Evolutionary conservation across 1,140 invertebrate species (phyloP), one percentile per base, ranked within the genome.

Genomic region (Trichonephila clavipes): DNA sequence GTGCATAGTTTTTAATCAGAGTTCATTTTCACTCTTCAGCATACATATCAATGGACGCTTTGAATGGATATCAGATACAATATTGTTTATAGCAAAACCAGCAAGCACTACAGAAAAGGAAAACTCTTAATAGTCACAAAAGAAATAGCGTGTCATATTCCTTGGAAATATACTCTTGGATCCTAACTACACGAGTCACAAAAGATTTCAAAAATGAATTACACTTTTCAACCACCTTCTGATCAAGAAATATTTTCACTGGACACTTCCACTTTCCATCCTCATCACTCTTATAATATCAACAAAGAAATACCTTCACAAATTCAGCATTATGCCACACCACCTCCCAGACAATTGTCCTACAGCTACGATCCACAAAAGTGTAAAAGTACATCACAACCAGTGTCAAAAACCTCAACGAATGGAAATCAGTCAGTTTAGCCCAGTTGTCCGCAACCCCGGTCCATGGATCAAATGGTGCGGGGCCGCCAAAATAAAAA

Each of bases 131-230:
- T 44, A 90, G 82, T 28, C 93, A 94, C 21, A 90, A 72, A 87
- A 86, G 19, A 34, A 62, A 61, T 34, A 34, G 34, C 10, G 59
- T 59, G 69, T 62, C 59, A 86, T 5, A 94, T 94, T 24, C 93
- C 93, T 16, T 94, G 93, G 93, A 28, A 90, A 94, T 61, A 90
- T 94, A 10, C 40, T 94, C 5, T 28, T 94, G 14, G 93, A 94
- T 44, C 93, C 88, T n/a, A 94, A 88, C 62, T 90, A 94, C 24
- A 90, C 87, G 6, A 89, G 92, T 83, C 91, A 93, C n/a, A 93
- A 28, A 87, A 86, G 6, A 19, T 14, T 61, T 21, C 72, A 24
- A 44, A 28, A 44, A 12, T 59, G 18, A 64, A 62, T 6, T 44
- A 87, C 5, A 28, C 34, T 8, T 69, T 62, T 40, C 24, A 72